These are phyloP conservation scores for Oryctes rhinoceros DNA, from an alignment of 1,140 invertebrate species.

Conservation along the genomic window DNA sequence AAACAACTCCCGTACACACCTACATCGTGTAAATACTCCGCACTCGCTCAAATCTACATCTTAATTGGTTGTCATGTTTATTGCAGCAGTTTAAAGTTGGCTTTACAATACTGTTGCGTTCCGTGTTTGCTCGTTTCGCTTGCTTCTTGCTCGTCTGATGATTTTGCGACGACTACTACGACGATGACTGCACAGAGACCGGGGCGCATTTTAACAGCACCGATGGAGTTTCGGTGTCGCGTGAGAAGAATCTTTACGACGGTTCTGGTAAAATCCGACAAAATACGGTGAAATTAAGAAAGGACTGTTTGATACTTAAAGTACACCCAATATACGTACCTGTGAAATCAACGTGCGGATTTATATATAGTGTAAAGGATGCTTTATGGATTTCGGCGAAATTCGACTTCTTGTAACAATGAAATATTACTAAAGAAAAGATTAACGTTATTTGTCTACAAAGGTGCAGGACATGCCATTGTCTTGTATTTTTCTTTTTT, in stretches of 20 bases:
- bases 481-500: no score
- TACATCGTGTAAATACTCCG: constrained; percentile 56
- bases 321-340: background rate
- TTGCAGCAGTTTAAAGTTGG: constrained; percentile 56
- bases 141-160: constrained; percentile 37
- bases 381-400: no score
- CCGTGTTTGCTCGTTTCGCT: constrained; percentile 40
- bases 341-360: no score
- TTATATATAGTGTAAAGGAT: no score
- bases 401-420: no score
- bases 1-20: constrained; percentile 56
- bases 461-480: no score
- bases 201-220: constrained; percentile 30
- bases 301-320: background rate
- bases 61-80: constrained; percentile 62
- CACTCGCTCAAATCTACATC: constrained; percentile 59
- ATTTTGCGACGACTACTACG: constrained; percentile 4
- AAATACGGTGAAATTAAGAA: background rate
- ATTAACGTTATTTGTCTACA: no score
- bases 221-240: background rate
- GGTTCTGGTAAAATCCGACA: background rate
- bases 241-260: background rate
- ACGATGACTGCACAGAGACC: constrained; percentile 33
- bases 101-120: constrained; percentile 46
- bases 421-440: no score